phyloP scores from a whole-genome alignment of 35 echinoderm and acorn worm species.

The Lytechinus variegatus region DNA sequence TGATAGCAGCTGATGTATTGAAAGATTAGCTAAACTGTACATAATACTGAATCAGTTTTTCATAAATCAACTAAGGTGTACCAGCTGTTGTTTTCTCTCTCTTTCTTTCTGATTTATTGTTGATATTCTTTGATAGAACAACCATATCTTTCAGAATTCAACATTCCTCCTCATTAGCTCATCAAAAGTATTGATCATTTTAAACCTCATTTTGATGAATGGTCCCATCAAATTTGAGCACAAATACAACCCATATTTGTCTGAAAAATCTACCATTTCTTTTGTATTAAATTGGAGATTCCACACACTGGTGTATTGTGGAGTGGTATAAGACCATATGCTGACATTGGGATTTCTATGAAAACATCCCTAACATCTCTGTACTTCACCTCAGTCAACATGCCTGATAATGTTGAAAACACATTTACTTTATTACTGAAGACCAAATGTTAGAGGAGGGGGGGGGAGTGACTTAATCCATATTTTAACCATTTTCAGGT shows the following conservation, averaged over 20 bases:
- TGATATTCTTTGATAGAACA: neutral
- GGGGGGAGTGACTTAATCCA: too few relatives aligned
- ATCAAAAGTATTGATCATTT: neutral
- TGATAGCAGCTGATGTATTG: neutral
- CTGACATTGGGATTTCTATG: neutral
- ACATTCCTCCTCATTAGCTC: neutral
- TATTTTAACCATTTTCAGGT: too few relatives aligned
- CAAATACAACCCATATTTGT: neutral
- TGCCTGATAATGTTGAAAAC: neutral
- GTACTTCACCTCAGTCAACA: neutral
- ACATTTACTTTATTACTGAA: too few relatives aligned
- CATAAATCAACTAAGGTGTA: constrained; percentile 3
- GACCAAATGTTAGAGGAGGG: too few relatives aligned
- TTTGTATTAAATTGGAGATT: neutral
- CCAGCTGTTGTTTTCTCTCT: constrained; percentile 10
- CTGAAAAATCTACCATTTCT: neutral
- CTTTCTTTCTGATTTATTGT: neutral
- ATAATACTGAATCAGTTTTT: constrained; percentile 5
- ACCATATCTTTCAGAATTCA: neutral
- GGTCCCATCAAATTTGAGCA: neutral
- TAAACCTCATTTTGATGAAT: constrained; percentile 4
- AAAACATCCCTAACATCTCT: neutral
- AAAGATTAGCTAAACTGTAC: constrained; percentile 19
- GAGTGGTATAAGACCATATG: neutral
- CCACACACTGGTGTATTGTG: neutral